Evolutionary conservation across 2,888 invertebrate species (phyloP).

Genomic region (Plutella xylostella): DNA sequence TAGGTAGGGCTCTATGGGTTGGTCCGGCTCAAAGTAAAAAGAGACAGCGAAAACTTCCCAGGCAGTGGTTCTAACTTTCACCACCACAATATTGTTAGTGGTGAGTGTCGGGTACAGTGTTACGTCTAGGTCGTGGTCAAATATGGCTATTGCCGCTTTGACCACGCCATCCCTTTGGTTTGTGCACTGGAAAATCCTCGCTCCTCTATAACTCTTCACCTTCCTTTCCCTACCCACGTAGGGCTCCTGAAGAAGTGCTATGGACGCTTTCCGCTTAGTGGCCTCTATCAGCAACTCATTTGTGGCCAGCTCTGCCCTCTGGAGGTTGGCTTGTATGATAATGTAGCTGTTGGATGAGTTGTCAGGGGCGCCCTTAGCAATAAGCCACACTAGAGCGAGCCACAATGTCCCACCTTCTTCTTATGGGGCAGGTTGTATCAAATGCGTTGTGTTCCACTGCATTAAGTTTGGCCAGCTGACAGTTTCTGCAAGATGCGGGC

Average conservation of each 20-base stretch:
- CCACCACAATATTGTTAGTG: conserved; percentile 4
- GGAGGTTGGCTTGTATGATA: conserved; percentile 5
- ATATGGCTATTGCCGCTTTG: conserved; percentile 9
- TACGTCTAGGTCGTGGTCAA: neutral
- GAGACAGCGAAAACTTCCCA: conserved; percentile 4
- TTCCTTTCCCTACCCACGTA: conserved; percentile 4
- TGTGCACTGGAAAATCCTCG: neutral
- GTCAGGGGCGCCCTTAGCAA: conserved; percentile 15
- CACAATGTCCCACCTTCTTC: conserved; percentile 19
- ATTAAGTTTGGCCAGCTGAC: conserved; percentile 1
- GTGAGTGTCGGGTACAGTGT: neutral
- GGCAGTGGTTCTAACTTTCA: neutral
- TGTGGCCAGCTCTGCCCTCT: conserved; percentile 1
- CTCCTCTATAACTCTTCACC: neutral
- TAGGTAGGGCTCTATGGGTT: conserved; percentile 9
- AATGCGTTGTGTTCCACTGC: conserved; percentile 9
- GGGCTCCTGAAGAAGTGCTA: conserved; percentile 10
- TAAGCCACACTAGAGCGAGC: conserved; percentile 17
- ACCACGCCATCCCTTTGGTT: neutral
- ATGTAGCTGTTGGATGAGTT: neutral
- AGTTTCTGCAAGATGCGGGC: conserved; percentile 13
- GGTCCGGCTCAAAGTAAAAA: conserved; percentile 8
- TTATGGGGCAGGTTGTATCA: conserved; percentile 11
- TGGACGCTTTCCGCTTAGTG: too few species aligned
- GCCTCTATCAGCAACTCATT: conserved; percentile 2